Conservation (phyloP, 2,797 vertebrate species). For the Hyperoplus lanceolatus region DNA sequence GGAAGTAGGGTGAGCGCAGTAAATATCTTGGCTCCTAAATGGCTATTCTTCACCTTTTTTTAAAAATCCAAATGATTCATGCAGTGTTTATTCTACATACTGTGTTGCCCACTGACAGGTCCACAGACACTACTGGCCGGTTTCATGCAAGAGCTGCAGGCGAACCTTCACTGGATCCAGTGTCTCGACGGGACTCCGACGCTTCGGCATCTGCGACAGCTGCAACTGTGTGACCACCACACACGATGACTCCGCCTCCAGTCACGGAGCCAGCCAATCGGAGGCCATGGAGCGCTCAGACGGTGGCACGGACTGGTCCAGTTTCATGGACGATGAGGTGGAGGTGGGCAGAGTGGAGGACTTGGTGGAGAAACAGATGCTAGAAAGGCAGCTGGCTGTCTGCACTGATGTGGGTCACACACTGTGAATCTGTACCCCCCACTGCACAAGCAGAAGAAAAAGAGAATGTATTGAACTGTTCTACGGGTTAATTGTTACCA, state of each 20-base stretch:
- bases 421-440: constrained; percentile 37
- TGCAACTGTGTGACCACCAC: constrained; percentile 95
- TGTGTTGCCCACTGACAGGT: constrained; percentile 83
- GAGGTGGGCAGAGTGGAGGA: constrained; percentile 90
- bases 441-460: not conserved
- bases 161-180: constrained; percentile 90
- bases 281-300: constrained; percentile 89
- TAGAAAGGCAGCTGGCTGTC: constrained; percentile 77
- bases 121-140: constrained; percentile 94
- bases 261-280: constrained; percentile 85
- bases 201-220: constrained; percentile 94
- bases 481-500: constrained; percentile 12
- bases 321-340: constrained; percentile 95
- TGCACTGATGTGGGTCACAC: constrained; percentile 62
- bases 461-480: constrained; percentile 8
- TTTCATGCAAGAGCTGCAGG: constrained; percentile 95
- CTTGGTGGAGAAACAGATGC: constrained; percentile 87
- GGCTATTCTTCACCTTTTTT: not conserved
- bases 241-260: constrained; percentile 87
- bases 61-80: not conserved
- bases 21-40: not conserved
- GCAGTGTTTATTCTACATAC: not conserved
- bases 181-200: constrained; percentile 90
- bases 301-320: constrained; percentile 91
- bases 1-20: not conserved